A percentile compares a stretch with the other conserved stretches of the same genome.
Conservation (phyloP, 1,140 invertebrate genomes). For the Atta texana region DNA sequence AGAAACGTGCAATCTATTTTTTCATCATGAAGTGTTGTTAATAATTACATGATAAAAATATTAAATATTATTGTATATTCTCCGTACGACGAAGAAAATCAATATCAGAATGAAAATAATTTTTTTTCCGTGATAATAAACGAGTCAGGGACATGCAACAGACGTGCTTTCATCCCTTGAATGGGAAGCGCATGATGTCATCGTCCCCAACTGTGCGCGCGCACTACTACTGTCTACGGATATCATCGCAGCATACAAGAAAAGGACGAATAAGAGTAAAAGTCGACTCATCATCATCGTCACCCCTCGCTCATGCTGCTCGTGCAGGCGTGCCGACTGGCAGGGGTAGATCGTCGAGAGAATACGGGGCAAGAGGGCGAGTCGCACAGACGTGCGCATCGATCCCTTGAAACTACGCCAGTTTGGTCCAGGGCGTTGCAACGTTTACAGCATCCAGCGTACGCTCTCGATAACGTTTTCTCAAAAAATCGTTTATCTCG, state of each 20-base stretch:
- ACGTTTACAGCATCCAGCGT: constrained; percentile 68
- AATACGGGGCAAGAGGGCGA: constrained; percentile 73
- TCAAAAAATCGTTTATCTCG: neutral
- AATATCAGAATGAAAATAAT: neutral
- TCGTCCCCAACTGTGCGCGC: constrained; percentile 45
- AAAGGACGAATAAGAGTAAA: neutral
- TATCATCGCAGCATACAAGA: neutral
- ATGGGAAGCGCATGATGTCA: constrained; percentile 57
- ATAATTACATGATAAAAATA: constrained; percentile 7
- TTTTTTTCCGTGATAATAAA: neutral
- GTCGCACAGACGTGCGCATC: constrained; percentile 77
- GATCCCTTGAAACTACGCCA: constrained; percentile 78
- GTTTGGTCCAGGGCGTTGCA: constrained; percentile 82
- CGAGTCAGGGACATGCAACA: constrained; percentile 11
- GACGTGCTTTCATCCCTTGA: constrained; percentile 53
- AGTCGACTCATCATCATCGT: constrained; percentile 40
- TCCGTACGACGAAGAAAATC: neutral
- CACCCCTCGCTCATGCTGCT: constrained; percentile 9
- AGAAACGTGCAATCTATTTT: neutral
- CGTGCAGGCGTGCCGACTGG: constrained; percentile 22
- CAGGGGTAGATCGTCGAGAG: constrained; percentile 68
- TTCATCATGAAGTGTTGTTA: no score
- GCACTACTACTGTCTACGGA: neutral
- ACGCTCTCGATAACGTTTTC: neutral
- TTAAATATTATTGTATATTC: neutral